Conservation (phyloP, 2,797 vertebrate species). For the Discoglossus pictus region DNA sequence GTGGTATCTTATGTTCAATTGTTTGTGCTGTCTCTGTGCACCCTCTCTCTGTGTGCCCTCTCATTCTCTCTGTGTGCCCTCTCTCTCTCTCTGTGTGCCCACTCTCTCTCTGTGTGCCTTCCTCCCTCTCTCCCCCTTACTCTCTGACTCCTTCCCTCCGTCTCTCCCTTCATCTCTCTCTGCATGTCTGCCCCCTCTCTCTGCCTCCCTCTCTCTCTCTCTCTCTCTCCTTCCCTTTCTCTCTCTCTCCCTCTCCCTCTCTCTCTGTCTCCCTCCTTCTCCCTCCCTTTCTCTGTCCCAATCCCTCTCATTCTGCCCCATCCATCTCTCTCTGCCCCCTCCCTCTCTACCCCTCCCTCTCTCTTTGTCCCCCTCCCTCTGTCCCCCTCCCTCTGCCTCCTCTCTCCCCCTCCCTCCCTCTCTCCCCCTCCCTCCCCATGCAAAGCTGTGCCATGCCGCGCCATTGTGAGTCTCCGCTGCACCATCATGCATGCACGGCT, state of each 20-base stretch:
- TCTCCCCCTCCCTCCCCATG: not conserved
- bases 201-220: not conserved
- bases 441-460: too few species aligned
- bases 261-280: not conserved
- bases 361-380: not conserved
- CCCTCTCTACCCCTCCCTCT: not conserved
- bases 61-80: too few species aligned
- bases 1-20: too few species aligned
- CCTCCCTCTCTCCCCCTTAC: too few species aligned
- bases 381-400: not conserved
- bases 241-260: not conserved
- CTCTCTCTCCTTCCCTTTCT: not conserved
- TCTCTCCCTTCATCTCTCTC: not conserved
- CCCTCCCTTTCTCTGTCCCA: not conserved
- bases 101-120: too few species aligned
- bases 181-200: not conserved
- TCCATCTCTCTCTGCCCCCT: too few species aligned
- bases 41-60: too few species aligned
- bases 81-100: too few species aligned
- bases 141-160: not conserved
- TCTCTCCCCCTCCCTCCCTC: not conserved
- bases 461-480: too few species aligned
- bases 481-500: too few species aligned
- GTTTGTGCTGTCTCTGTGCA: too few species aligned
- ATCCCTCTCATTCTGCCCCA: not conserved